phyloP scores from a whole-genome alignment of 2,113 vertebrate species.

The Sebastes fasciatus region DNA sequence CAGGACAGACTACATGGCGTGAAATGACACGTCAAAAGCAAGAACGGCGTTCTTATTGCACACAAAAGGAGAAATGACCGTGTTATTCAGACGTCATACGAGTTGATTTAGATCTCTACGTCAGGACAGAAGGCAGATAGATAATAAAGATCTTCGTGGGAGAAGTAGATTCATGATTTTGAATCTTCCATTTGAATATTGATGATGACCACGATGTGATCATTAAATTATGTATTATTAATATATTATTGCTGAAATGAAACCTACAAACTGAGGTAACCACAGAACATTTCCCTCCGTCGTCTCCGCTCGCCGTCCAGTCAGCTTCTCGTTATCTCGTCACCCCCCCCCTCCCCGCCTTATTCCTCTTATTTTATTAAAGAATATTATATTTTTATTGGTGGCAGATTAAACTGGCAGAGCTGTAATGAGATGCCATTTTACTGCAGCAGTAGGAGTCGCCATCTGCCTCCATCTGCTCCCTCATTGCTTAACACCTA shows the following conservation, averaged over 20 bases:
- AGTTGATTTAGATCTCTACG: too few relatives aligned
- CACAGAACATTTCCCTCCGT: not conserved
- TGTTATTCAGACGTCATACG: too few relatives aligned
- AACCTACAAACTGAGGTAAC: not conserved
- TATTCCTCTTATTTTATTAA: conserved; percentile 45
- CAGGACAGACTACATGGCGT: too few relatives aligned
- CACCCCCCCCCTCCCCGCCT: conserved; percentile 32
- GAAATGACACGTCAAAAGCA: too few relatives aligned
- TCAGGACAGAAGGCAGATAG: too few relatives aligned
- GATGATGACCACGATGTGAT: too few relatives aligned
- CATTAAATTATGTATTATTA: too few relatives aligned
- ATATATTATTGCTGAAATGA: not conserved
- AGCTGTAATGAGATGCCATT: conserved; percentile 65
- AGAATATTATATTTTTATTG: conserved; percentile 43
- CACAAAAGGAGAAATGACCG: too few relatives aligned
- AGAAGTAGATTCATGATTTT: too few relatives aligned
- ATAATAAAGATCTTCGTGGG: too few relatives aligned
- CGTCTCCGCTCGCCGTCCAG: not conserved
- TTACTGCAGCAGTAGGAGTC: conserved; percentile 65
- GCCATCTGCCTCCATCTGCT: conserved; percentile 77
- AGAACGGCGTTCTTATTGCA: too few relatives aligned
- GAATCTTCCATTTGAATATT: too few relatives aligned
- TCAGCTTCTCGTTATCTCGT: conserved; percentile 28
- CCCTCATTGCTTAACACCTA: conserved; percentile 36
- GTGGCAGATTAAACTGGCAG: conserved; percentile 64